phyloP scores from a whole-genome alignment of 2,888 invertebrate species.

The Limnephilus rhombicus region DNA sequence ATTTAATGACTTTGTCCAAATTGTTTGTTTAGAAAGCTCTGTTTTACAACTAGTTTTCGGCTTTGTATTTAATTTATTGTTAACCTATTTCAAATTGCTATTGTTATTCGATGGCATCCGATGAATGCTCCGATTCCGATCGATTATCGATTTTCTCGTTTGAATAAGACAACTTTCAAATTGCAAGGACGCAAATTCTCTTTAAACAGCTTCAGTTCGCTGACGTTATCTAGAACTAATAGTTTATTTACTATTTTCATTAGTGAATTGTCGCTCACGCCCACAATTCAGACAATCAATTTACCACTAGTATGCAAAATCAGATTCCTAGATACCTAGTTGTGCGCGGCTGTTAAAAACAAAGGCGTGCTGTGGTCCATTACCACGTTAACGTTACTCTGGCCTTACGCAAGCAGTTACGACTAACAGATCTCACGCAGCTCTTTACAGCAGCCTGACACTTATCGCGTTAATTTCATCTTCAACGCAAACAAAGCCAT shows the following conservation, averaged over 20 bases:
- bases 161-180: conserved; percentile 27
- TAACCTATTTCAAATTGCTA: background rate
- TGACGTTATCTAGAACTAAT: background rate
- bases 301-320: conserved; percentile 29
- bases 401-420: background rate
- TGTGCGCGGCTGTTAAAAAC: conserved; percentile 33
- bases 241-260: conserved; percentile 9
- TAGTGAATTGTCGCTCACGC: conserved; percentile 26
- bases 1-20: background rate
- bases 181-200: conserved; percentile 5
- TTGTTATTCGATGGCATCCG: conserved; percentile 3
- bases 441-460: conserved; percentile 14
- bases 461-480: conserved; percentile 22
- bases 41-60: background rate
- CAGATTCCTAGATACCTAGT: conserved; percentile 41
- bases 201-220: background rate
- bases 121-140: background rate
- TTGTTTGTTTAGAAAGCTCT: background rate
- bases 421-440: conserved; percentile 9
- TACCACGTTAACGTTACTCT: background rate
- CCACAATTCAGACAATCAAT: conserved; percentile 34
- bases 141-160: background rate
- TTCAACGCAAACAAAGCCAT: background rate
- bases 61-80: background rate
- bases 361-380: conserved; percentile 33